These are phyloP conservation scores for Dromius quadrimaculatus DNA, from an alignment of 2,888 invertebrate species.

Conservation along the genomic window DNA sequence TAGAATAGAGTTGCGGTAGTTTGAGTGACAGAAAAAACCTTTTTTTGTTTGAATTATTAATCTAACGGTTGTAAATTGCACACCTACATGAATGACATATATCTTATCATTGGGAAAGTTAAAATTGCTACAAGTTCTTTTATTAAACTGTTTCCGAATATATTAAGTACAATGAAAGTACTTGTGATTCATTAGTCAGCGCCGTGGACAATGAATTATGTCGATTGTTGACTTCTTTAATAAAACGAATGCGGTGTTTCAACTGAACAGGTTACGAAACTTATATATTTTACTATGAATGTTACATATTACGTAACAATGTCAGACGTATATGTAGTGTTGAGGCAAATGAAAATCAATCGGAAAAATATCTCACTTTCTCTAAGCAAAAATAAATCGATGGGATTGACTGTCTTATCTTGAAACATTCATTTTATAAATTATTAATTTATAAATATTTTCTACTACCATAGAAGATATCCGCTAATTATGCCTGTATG, in stretches of 20 bases:
- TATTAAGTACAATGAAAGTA: slow-evolving; percentile 10
- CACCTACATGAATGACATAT: too few relatives aligned
- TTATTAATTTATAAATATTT: too few relatives aligned
- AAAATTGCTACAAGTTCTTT: background rate
- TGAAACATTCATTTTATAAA: too few relatives aligned
- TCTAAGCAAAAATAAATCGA: too few relatives aligned
- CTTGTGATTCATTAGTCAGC: slow-evolving; percentile 26
- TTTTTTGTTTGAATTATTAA: too few relatives aligned
- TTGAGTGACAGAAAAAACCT: too few relatives aligned
- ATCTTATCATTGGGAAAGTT: slow-evolving; percentile 8
- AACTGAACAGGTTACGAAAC: slow-evolving; percentile 20
- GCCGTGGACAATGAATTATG: slow-evolving; percentile 34
- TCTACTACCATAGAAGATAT: too few relatives aligned
- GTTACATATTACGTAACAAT: slow-evolving; percentile 21
- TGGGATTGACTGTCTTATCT: too few relatives aligned
- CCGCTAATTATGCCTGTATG: too few relatives aligned
- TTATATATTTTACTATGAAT: slow-evolving; percentile 39
- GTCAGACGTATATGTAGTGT: slow-evolving; percentile 10
- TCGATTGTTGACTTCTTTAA: slow-evolving; percentile 12
- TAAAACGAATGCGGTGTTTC: slow-evolving; percentile 17
- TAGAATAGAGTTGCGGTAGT: too few relatives aligned
- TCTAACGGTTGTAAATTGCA: too few relatives aligned
- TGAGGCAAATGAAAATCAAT: background rate
- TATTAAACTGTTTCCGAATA: background rate
- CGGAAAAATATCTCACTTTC: too few relatives aligned